Conservation (phyloP, 2,113 vertebrate species). For the Macrotis lagotis region DNA sequence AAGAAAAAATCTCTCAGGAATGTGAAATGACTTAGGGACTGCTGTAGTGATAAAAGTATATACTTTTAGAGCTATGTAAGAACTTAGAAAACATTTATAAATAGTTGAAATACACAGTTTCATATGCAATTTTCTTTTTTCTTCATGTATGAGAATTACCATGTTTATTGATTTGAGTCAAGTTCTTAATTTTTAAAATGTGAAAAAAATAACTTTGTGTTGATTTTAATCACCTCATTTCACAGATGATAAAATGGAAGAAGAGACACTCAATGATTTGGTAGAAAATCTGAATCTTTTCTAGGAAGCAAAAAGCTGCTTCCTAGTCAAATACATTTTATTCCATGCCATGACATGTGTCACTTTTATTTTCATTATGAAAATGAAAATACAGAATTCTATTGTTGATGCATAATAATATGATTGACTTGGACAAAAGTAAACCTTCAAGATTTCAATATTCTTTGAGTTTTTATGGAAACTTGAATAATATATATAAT, state of each 20-base stretch:
- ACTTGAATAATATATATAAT: neutral
- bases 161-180: neutral
- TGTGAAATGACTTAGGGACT: neutral
- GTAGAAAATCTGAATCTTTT: neutral
- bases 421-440: neutral
- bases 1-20: neutral
- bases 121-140: neutral
- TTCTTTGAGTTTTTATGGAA: neutral
- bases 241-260: neutral
- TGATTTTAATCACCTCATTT: neutral
- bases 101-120: neutral
- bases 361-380: neutral
- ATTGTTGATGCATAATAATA: neutral
- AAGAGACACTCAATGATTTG: neutral
- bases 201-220: neutral
- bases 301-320: too few species aligned
- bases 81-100: too few species aligned
- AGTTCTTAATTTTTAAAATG: neutral
- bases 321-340: neutral
- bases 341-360: neutral
- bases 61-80: neutral
- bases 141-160: neutral
- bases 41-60: neutral
- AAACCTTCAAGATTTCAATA: neutral
- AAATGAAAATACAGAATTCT: neutral